Base-by-base conservation (phyloP, 2,888 invertebrate species). In the Thera obeliscata region DNA sequence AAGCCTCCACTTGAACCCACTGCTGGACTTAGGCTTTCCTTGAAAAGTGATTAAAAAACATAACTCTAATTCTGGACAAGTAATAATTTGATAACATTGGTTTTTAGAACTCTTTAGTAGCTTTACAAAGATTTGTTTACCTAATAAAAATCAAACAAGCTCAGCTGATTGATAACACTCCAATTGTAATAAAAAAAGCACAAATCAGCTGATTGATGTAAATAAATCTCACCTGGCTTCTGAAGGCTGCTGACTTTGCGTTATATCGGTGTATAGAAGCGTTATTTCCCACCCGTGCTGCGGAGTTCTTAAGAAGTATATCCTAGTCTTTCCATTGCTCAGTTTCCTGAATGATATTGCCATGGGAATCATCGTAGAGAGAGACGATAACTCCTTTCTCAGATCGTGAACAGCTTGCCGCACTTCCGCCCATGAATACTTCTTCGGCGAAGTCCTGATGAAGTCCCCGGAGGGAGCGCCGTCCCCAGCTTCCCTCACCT, bases 261-360 rank as follows among this genome's bases (percentile, higher is more conserved):
- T 95, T n/a, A 98, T 95, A 86, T 98, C 98, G 0, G 97, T 96
- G 81, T 96, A 98, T 0, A 98, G 91, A 9, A 98, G 89, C 0
- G 98, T 98, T 2, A 97, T 97, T 87, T 98, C 98, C 95, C 98
- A 97, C 12, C 97, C 97, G 80, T 97, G 97, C 61, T 96, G 96
- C 0, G 97, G 97, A 35, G 97, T 97, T 76, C 98, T 96, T 70
- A 99, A 94, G 86, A 98, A 99, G 88, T 98, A 99, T 79, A 98
- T 96, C 80, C 98, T 95, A 9, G 95, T 97, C 76, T 97, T 95
- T 48, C 97, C 97, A 88, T 97, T 97, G 62, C 95, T 95, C 49
- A 98, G 93, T 78, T 95, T 95, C 67, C 97, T 95, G 88, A 98
- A 98, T 46, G 96, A 96, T 76, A 98, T 96, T 58, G 96, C 96